These are phyloP conservation scores for Pipistrellus kuhlii DNA, from an alignment of 2,797 vertebrate genomes.

Conservation along the genomic window DNA sequence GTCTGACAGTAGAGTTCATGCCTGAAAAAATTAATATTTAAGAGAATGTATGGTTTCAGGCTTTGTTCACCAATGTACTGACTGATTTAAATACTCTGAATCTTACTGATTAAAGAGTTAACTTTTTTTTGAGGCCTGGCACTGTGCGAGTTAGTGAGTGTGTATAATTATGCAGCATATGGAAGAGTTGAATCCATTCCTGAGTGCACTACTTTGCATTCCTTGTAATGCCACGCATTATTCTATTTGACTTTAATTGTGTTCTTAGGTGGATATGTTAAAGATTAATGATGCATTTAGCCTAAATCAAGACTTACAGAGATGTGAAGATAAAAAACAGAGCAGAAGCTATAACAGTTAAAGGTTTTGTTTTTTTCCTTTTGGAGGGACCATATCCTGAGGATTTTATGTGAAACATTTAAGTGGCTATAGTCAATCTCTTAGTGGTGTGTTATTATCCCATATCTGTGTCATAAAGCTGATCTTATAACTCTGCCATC, in stretches of 20 bases:
- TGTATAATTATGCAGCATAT: constrained; percentile 57
- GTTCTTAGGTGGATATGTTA: constrained; percentile 65
- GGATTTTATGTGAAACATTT: constrained; percentile 60
- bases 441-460: background rate
- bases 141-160: background rate
- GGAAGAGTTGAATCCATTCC: constrained; percentile 56
- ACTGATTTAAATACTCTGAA: background rate
- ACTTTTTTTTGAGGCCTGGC: background rate
- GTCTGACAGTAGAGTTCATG: background rate
- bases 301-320: constrained; percentile 72
- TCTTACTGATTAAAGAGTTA: constrained; percentile 37
- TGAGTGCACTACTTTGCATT: constrained; percentile 59
- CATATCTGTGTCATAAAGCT: constrained; percentile 53
- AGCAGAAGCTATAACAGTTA: constrained; percentile 62
- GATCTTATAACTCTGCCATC: background rate
- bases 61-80: background rate
- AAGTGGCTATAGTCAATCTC: constrained; percentile 52
- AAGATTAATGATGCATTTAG: constrained; percentile 73
- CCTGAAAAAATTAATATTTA: background rate
- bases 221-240: constrained; percentile 68
- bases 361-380: constrained; percentile 58
- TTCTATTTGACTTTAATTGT: constrained; percentile 70
- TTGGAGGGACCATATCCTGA: constrained; percentile 58
- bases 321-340: constrained; percentile 45
- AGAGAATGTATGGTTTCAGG: background rate